Base-by-base conservation (phyloP, 2,888 invertebrate genomes). In the Acronicta psi region DNA sequence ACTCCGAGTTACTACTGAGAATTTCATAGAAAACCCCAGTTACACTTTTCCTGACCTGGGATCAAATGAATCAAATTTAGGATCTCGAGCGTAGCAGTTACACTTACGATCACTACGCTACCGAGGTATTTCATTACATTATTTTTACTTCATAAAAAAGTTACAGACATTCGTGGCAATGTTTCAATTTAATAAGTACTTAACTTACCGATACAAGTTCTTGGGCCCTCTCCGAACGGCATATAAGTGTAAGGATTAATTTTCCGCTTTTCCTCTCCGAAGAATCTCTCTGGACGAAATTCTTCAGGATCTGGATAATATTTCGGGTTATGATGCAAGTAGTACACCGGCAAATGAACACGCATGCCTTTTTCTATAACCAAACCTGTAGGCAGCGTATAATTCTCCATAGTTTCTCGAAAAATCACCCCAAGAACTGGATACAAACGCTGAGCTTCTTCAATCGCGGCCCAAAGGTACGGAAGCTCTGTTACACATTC, bases 161-260 rank as follows among this genome's bases (percentile, higher is more conserved):
- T n/a, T n/a, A n/a, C n/a, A n/a, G n/a, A n/a, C n/a, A n/a, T n/a
- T n/a, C n/a, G n/a, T n/a, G n/a, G n/a, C n/a, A n/a, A n/a, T n/a
- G n/a, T n/a, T n/a, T n/a, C n/a, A n/a, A n/a, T n/a, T n/a, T n/a
- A n/a, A n/a, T n/a, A n/a, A n/a, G n/a, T n/a, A n/a, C n/a, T n/a
- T 10, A 11, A 1, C 68, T 60, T 20, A 86, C 88, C 87, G 13
- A 88, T 78, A 49, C 88, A 88, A 49, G 67, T 67, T 50, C 87
- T 73, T 0, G 81, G 83, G 10, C 87, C 86, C 45, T 81, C 84
- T n/a, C 88, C 86, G 53, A 86, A 87, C 0, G 85, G 85, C 13
- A 84, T 50, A 42, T 80, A 86, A 0, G 77, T 81, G 54, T 69
- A 85, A 0, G 80, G 81, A 25, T 72, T 79, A 3, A 85, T 72